Percentiles rank a stretch among this genome's conserved stretches.
phyloP scores from a whole-genome alignment of 1,140 invertebrate genomes.

The Teleogryllus occipitalis region DNA sequence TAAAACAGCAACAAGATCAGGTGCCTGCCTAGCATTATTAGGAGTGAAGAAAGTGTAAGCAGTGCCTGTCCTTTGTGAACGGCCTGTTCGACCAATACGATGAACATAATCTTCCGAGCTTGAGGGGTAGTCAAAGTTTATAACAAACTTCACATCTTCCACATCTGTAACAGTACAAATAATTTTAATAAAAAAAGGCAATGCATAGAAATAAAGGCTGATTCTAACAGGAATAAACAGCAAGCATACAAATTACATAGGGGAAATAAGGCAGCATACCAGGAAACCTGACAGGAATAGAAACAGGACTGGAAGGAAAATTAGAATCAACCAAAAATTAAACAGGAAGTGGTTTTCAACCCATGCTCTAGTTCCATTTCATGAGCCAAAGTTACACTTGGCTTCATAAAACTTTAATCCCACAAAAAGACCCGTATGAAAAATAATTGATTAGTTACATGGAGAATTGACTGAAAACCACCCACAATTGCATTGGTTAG shows the following conservation, averaged over 20 bases:
- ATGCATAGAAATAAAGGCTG: not conserved
- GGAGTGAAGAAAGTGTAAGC: conserved; percentile 85
- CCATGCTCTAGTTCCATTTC: not conserved
- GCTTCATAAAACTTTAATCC: not conserved
- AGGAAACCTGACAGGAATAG: not conserved
- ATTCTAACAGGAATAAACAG: not conserved
- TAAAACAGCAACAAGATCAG: conserved; percentile 57
- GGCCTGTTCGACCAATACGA: conserved; percentile 79
- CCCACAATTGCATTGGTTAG: not conserved
- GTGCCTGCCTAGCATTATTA: conserved; percentile 64
- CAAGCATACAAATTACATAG: not conserved
- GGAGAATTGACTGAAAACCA: not conserved
- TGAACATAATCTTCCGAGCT: conserved; percentile 89
- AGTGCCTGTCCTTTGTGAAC: conserved; percentile 72
- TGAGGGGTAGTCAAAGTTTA: conserved; percentile 87
- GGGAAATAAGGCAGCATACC: not conserved
- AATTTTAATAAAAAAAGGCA: not conserved
- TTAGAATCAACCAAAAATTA: not conserved
- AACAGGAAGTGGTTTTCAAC: not conserved
- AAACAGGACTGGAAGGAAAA: not conserved
- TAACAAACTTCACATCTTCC: conserved; percentile 86
- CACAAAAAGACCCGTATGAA: not conserved
- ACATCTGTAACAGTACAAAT: conserved; percentile 54
- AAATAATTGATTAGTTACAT: not conserved
- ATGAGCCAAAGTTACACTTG: not conserved